Percentiles rank a stretch among this genome's conserved stretches.
These are phyloP conservation scores for Yoshiicerus persimilis DNA, from an alignment of 1,140 invertebrate genomes.

Conservation along the genomic window DNA sequence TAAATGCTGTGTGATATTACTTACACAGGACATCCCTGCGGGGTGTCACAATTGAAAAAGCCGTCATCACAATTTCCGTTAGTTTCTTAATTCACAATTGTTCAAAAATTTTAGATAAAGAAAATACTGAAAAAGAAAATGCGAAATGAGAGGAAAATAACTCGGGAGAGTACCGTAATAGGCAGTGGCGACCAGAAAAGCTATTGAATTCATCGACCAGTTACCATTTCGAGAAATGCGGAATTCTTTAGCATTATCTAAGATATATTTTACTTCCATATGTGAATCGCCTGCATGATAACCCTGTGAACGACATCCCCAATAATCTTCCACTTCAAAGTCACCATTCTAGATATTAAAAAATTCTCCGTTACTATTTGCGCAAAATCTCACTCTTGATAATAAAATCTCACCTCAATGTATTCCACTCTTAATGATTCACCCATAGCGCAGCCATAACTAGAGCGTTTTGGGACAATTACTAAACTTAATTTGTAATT, in stretches of 20 bases:
- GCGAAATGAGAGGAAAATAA: too few species aligned
- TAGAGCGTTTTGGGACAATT: too few species aligned
- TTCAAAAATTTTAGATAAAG: background rate
- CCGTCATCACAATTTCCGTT: background rate
- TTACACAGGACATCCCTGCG: background rate
- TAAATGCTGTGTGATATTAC: background rate
- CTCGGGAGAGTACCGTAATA: background rate
- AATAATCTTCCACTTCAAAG: background rate
- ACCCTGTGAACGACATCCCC: background rate
- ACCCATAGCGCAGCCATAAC: too few species aligned
- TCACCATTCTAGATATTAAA: too few species aligned
- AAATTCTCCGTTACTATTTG: too few species aligned
- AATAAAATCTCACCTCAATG: too few species aligned
- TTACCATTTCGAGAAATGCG: background rate
- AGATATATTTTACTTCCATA: background rate
- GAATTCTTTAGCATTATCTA: background rate
- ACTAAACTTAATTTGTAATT: too few species aligned
- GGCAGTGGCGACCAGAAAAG: background rate
- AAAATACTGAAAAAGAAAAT: too few species aligned
- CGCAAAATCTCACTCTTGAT: too few species aligned
- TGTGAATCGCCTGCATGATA: background rate
- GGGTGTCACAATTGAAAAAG: background rate
- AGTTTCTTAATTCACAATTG: too few species aligned
- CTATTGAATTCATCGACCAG: background rate
- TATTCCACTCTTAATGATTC: too few species aligned